A percentile compares a stretch with the other conserved stretches of the same genome.
phyloP scores from a whole-genome alignment of 2,888 invertebrate genomes.

The Meiosimyza platycephala region DNA sequence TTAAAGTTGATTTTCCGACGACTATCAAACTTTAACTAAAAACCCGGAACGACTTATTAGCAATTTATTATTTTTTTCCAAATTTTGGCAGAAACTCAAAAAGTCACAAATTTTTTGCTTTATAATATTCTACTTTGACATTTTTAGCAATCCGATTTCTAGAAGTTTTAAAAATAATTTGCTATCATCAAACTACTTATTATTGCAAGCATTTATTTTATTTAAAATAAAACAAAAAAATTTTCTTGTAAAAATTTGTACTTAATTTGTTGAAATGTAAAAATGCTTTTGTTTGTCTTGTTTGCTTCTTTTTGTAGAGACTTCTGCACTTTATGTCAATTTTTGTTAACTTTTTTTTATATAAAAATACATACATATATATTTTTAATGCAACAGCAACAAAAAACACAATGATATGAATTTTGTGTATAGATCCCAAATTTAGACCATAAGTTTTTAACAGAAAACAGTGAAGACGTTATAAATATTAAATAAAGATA shows the following conservation, averaged over 20 bases:
- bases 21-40: too few species aligned
- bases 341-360: constrained; percentile 19
- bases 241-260: not conserved
- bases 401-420: not conserved
- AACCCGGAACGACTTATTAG: too few species aligned
- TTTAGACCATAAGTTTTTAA: constrained; percentile 8
- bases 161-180: constrained; percentile 1
- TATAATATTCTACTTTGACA: too few species aligned
- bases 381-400: constrained; percentile 2
- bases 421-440: constrained; percentile 7
- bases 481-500: constrained; percentile 11
- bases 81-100: constrained; percentile 6
- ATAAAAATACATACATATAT: constrained; percentile 16
- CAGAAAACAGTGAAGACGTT: constrained; percentile 48
- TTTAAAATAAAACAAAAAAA: constrained; percentile 28
- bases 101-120: too few species aligned
- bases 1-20: too few species aligned
- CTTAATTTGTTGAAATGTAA: not conserved
- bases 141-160: too few species aligned
- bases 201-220: constrained; percentile 44
- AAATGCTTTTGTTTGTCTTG: constrained; percentile 14
- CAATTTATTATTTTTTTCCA: not conserved
- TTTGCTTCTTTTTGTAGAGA: constrained; percentile 27
- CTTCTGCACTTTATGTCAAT: not conserved
- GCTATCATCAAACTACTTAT: constrained; percentile 29